These are phyloP conservation scores for Crotalus horridus DNA, from an alignment of 2,113 vertebrate species.

Conservation along the genomic window DNA sequence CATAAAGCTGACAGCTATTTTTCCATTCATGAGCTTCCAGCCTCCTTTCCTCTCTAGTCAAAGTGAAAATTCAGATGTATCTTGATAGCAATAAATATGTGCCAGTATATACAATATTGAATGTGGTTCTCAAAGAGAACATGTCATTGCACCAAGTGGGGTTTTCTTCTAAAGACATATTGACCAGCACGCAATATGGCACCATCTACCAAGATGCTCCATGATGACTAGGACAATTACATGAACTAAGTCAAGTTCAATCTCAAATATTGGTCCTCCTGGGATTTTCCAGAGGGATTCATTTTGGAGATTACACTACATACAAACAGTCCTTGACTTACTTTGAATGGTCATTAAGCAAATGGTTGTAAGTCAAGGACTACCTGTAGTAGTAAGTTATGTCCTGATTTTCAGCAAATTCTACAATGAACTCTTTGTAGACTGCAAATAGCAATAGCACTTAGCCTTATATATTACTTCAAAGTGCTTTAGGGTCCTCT, in stretches of 20 bases:
- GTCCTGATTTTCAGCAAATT: neutral
- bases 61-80: neutral
- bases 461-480: too few relatives aligned
- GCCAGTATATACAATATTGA: neutral
- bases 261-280: neutral
- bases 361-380: too few relatives aligned
- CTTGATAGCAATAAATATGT: neutral
- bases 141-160: neutral
- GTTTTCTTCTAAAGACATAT: neutral
- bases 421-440: neutral
- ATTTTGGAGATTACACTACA: neutral
- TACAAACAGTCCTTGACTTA: neutral
- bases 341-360: too few relatives aligned
- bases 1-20: neutral
- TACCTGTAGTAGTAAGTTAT: neutral
- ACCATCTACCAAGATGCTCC: neutral
- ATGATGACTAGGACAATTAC: neutral
- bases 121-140: neutral
- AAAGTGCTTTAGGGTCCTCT: neutral
- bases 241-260: neutral
- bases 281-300: neutral
- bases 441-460: neutral
- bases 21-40: neutral
- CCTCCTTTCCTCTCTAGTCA: neutral
- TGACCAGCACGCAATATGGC: neutral